These are phyloP conservation scores for Nomada ruficornis DNA, from an alignment of 2,888 invertebrate genomes.

Conservation along the genomic window DNA sequence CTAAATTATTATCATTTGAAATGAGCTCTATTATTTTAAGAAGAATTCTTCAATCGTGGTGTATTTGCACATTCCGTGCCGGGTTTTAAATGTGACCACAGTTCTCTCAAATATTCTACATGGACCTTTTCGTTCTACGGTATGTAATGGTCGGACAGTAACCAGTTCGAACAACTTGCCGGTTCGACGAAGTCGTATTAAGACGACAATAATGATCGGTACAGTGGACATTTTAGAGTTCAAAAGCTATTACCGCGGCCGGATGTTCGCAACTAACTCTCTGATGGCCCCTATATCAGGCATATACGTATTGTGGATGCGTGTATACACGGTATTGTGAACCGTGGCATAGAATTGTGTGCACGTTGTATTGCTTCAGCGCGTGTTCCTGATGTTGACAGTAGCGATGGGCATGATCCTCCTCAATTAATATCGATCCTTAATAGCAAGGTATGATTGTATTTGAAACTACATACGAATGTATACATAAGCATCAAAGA, in stretches of 20 bases:
- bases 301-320: constrained; percentile 30
- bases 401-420: no score
- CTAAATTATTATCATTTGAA: no score
- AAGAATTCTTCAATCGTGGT: no score
- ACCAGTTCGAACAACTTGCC: not conserved
- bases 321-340: constrained; percentile 14
- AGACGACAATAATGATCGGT: constrained; percentile 49
- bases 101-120: not conserved
- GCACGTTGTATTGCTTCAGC: constrained; percentile 6
- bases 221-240: constrained; percentile 59
- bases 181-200: constrained; percentile 24
- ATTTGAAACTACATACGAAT: no score
- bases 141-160: not conserved
- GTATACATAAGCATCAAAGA: no score
- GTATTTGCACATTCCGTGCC: no score
- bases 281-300: constrained; percentile 53
- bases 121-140: no score
- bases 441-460: no score
- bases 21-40: no score
- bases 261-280: constrained; percentile 73
- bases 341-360: constrained; percentile 10
- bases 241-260: constrained; percentile 68
- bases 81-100: not conserved
- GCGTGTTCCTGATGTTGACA: constrained; percentile 14
- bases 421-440: no score